phyloP scores from a whole-genome alignment of 2,888 invertebrate genomes.

The Byasa hedistus region DNA sequence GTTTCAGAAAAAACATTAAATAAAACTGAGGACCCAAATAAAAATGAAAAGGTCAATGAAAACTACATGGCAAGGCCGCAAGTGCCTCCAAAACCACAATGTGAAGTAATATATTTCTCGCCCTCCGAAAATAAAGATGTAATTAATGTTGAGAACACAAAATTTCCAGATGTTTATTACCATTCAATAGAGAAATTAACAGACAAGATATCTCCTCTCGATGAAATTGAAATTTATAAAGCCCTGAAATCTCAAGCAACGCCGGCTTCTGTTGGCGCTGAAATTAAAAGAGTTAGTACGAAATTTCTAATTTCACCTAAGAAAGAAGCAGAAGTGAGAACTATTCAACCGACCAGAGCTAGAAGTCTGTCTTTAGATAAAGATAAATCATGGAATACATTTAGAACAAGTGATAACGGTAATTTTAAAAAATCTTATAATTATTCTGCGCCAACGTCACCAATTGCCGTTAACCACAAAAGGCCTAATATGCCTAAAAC shows the following conservation, averaged over 20 bases:
- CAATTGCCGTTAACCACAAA: constrained; percentile 59
- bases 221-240: constrained; percentile 62
- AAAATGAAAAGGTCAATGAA: constrained; percentile 39
- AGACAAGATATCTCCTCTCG: constrained; percentile 55
- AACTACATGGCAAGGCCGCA: constrained; percentile 50
- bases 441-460: constrained; percentile 73
- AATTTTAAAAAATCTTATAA: constrained; percentile 54
- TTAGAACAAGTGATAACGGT: constrained; percentile 14
- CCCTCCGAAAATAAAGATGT: constrained; percentile 33
- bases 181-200: constrained; percentile 66
- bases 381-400: constrained; percentile 36
- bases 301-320: constrained; percentile 72
- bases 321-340: constrained; percentile 72
- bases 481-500: constrained; percentile 70
- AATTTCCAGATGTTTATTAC: constrained; percentile 67
- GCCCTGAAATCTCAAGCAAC: constrained; percentile 53
- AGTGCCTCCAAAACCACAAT: constrained; percentile 50
- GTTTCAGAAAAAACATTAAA: constrained; percentile 60
- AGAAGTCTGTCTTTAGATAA: constrained; percentile 66
- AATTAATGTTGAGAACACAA: constrained; percentile 35
- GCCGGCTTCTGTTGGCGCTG: constrained; percentile 70
- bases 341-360: constrained; percentile 68
- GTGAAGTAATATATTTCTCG: constrained; percentile 42
- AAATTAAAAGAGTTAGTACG: constrained; percentile 72
- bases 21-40: constrained; percentile 33